phyloP scores from a whole-genome alignment of 2,888 invertebrate genomes.

The Athrips mouffetella region DNA sequence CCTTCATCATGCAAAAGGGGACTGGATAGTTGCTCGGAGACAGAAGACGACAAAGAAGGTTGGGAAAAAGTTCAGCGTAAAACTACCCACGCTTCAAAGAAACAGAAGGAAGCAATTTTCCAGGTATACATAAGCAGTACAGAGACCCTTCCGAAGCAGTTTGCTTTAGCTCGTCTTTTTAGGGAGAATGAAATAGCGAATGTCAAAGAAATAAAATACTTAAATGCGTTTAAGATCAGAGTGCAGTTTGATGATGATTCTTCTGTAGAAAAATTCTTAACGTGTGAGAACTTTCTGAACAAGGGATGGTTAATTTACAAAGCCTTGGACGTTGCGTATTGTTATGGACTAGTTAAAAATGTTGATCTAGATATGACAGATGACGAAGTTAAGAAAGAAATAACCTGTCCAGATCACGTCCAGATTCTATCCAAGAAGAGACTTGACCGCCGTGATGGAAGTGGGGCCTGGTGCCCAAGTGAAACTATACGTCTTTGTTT shows the following conservation, averaged over 20 bases:
- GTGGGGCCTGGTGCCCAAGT: constrained; percentile 18
- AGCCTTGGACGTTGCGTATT: too few species aligned
- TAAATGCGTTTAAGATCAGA: neutral
- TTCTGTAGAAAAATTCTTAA: neutral
- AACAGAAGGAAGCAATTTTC: neutral
- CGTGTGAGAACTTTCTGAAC: neutral
- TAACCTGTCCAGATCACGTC: too few species aligned
- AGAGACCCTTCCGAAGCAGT: neutral
- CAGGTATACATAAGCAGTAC: neutral
- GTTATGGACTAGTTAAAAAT: too few species aligned
- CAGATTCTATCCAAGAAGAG: too few species aligned
- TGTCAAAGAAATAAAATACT: neutral
- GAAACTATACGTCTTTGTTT: constrained; percentile 23
- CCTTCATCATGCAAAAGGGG: neutral
- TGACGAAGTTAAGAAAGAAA: too few species aligned
- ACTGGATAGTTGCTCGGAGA: neutral
- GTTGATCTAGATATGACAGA: too few species aligned
- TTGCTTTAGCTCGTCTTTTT: neutral
- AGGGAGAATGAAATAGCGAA: neutral
- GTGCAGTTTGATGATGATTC: neutral
- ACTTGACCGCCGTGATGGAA: too few species aligned
- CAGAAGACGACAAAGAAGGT: neutral
- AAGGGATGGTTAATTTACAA: neutral
- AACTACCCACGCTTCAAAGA: neutral
- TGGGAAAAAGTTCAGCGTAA: neutral